Evolutionary conservation across 2,113 vertebrate genomes (phyloP), one percentile per base, ranked within the genome.

Genomic region (Galeopterus variegatus): DNA sequence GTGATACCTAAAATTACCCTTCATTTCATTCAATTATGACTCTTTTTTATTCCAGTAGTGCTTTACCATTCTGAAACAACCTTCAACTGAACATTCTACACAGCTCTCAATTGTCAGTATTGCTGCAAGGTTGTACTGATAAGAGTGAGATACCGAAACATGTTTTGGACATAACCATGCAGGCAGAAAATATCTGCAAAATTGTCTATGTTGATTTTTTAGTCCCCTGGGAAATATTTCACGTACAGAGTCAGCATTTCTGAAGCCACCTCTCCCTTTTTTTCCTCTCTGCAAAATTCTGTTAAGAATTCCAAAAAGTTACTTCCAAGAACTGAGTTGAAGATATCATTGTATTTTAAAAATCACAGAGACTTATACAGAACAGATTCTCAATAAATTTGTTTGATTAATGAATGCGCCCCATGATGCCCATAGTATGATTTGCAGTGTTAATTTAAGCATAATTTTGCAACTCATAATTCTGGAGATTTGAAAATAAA

Each of bases 1-100:
- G 70, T 91, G 93, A 94, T 96, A 89, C 70, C 83, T 97, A 92
- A 95, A 96, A 97, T 97, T 97, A 96, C 87, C 92, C 70, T 90
- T 97, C 77, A 95, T 96, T 97, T 97, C 33, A 90, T 83, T 97
- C 96, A 96, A 81, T 96, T 97, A 97, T 80, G 54, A 86, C 15
- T 50, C 31, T 48, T 90, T 87, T 90, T 79, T 64, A 81, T 86
- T 88, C 83, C 28, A 17, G 48, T 24, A n/a, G 41, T 83, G 76
- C 7, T 50, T 94, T 94, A 87, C 72, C 26, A 90, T 85, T 83
- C 36, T 80, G 95, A 94, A 65, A 72, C n/a, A 75, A 70, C 54
- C 64, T 94, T 62, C 24, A 76, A 3, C 13, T 75, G 75, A 93
- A 88, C 69, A 64, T 92, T 65, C 48, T 75, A 26, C 5, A 48